Conservation (phyloP, 2,113 vertebrate species). For the Baryphthengus martii region DNA sequence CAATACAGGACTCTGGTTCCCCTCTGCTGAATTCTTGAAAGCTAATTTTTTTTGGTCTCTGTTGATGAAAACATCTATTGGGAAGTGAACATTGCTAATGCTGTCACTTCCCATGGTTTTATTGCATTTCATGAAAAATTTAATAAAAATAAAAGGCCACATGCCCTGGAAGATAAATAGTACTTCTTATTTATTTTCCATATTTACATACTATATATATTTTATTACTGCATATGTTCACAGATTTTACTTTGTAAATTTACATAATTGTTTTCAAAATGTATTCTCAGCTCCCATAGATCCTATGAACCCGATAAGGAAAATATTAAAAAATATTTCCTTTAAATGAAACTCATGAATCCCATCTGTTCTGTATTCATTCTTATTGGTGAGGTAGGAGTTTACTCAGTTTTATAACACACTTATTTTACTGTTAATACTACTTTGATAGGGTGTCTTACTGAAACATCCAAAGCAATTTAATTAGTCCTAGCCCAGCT, state of each 20-base stretch:
- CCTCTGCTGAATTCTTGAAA: not conserved
- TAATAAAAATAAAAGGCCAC: not conserved
- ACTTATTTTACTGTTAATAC: not conserved
- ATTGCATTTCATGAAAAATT: not conserved
- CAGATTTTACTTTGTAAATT: not conserved
- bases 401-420: not conserved
- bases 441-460: not conserved
- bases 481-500: not conserved
- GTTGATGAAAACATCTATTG: not conserved
- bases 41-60: not conserved
- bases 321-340: not conserved
- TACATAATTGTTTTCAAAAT: not conserved
- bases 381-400: not conserved
- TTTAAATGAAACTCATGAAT: not conserved
- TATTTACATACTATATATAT: not conserved
- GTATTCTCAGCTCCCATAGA: not conserved
- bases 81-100: not conserved
- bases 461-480: not conserved
- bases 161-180: not conserved
- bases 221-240: not conserved
- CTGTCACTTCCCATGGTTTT: not conserved
- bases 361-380: not conserved
- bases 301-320: fast-evolving
- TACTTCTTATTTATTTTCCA: not conserved
- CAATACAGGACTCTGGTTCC: not conserved